Evolutionary conservation across 2,113 vertebrate species (phyloP), one percentile per base, ranked within the genome.

Genomic region (Pachycephala philippinensis): DNA sequence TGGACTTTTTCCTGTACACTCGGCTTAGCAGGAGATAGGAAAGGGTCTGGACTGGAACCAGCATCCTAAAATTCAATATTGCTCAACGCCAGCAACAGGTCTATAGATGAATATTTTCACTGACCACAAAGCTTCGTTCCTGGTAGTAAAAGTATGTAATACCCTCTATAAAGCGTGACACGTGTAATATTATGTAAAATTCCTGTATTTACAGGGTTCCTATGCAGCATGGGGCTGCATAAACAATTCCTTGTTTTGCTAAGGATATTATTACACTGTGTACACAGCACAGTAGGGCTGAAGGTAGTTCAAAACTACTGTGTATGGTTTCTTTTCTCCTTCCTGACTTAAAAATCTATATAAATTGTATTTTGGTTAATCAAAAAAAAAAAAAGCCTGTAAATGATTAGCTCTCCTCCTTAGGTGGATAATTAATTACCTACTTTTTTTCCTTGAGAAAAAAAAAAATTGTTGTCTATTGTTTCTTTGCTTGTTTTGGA

Each of bases 401-500:
- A 52, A 94, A 83, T 57, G 0, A 80, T 77, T 91, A 59, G n/a
- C 33, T 77, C 18, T 59, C 45, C 28, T 87, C 60, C 40, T 81
- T 45, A 56, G 35, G 59, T 16, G 13, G 37, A 82, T 78, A 77
- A 92, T 92, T 89, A 90, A 86, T 84, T 87, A 54, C 27, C 13
- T 31, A 1, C 17, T 49, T 84, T 64, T 78, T 84, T 54, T 52
- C 28, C 27, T 35, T 44, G 24, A 69, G 53, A 39, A 78, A 76
- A 64, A 37, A n/a, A 72, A 65, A 39, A 72, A 4, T 5, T 39
- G 31, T 81, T 94, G 35, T 76, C 60, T 74, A 80, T 94, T 94
- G 85, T 95, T 96, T 84, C 90, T 93, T 82, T 92, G 80, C 80
- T 97, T 94, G 50, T 47, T 97, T 94, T 97, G 93, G 96, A 94